A percentile compares a stretch with the other conserved stretches of the same genome.
phyloP scores from a whole-genome alignment of 2,113 vertebrate species.

The Megalops atlanticus region DNA sequence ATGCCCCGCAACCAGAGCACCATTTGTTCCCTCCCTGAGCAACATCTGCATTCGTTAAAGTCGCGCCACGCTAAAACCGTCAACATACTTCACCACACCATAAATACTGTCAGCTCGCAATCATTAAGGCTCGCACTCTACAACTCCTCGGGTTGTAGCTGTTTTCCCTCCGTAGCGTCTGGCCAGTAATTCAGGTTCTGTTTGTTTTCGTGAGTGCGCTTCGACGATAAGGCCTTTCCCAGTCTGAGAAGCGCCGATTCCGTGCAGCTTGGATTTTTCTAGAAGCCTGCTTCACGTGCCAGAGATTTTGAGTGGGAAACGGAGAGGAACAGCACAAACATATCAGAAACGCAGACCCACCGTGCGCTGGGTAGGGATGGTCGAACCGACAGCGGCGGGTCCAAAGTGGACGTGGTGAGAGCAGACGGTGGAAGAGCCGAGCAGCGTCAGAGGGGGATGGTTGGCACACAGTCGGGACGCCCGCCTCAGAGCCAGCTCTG shows the following conservation, averaged over 20 bases:
- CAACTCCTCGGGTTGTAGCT: not conserved
- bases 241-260: not conserved
- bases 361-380: not conserved
- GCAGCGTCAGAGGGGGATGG: not conserved
- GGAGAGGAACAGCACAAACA: constrained; percentile 13
- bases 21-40: no score
- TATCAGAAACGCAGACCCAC: not conserved
- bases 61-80: no score
- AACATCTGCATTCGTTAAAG: no score
- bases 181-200: not conserved
- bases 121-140: not conserved
- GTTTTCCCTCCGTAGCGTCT: not conserved
- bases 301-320: not conserved
- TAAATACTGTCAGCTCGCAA: not conserved
- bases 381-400: constrained; percentile 5
- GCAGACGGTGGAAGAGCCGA: constrained; percentile 39
- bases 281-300: not conserved
- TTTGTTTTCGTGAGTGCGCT: not conserved
- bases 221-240: not conserved
- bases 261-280: not conserved
- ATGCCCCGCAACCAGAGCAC: no score
- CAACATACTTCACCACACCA: not conserved
- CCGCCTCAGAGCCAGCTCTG: constrained; percentile 25
- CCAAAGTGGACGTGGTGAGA: constrained; percentile 9
- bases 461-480: not conserved